Evolutionary conservation across 1,140 invertebrate genomes (phyloP), one percentile per base, ranked within the genome.

Genomic region (Hirudo medicinalis): DNA sequence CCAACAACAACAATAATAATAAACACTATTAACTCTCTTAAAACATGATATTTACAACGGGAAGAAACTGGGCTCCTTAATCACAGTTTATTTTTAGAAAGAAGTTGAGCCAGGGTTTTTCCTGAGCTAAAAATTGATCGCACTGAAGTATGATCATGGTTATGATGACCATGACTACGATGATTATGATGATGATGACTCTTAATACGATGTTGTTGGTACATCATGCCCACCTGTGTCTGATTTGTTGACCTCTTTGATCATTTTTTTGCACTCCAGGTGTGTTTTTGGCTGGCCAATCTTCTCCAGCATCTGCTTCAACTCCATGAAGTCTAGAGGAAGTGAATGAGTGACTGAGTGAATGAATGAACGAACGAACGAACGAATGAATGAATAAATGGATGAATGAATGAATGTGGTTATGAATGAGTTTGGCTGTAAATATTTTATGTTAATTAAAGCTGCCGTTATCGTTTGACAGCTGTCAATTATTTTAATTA

Each of bases 251-350:
- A 80, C 76, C 73, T 80, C 77, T 25, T 71, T 85, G 76, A 95
- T 94, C 91, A 95, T 94, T 55, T 88, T 88, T 79, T 94, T 94
- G 19, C 94, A 84, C 3, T 90, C 90, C 11, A 94, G 83, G 83
- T 95, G 92, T 3, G 92, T 95, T 82, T 94, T 92, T 17, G 91
- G 91, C 43, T 91, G 91, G n/a, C 90, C 91, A 29, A 95, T 82
- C 49, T 90, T 89, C 80, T 95, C 91, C 91, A 94, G 92, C 91
- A 94, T 94, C 20, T 87, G 84, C 80, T 95, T 95, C 40, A 95
- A 81, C 79, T 94, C 91, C 72, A 85, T 87, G 32, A 94, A 79
- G 81, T 91, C 90, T 79, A n/a, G 32, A 36, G 32, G 32, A 36
- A 72, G 19, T 55, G 49, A 70, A 60, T 54, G 15, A 9, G 27